Conservation (phyloP, 2,113 vertebrate genomes). For the Symphodus melops region DNA sequence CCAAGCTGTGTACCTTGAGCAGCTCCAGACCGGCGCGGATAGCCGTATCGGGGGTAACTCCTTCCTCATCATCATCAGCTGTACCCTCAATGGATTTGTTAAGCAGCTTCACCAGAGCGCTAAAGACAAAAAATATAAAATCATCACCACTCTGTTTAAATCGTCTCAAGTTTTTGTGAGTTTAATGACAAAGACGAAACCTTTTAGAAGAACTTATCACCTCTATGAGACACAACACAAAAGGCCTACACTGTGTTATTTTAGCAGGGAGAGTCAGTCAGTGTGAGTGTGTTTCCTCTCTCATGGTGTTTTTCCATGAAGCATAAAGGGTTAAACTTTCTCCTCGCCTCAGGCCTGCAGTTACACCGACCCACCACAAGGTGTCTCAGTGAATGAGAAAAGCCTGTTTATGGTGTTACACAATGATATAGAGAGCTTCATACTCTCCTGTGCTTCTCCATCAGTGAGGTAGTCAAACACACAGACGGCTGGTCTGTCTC, state of each 20-base stretch:
- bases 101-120: slow-evolving; percentile 97
- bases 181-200: too few species aligned
- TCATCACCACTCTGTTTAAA: neutral
- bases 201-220: too few species aligned
- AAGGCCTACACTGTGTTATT: too few species aligned
- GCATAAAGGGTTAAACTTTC: slow-evolving; percentile 51
- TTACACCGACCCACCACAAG: slow-evolving; percentile 69
- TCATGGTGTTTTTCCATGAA: slow-evolving; percentile 64
- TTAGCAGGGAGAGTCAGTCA: neutral
- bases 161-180: too few species aligned
- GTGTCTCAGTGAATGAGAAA: slow-evolving; percentile 76
- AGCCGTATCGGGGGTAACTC: slow-evolving; percentile 96
- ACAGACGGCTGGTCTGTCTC: slow-evolving; percentile 7
- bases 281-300: neutral
- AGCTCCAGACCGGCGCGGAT: slow-evolving; percentile 98
- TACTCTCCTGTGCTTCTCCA: neutral
- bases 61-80: slow-evolving; percentile 98
- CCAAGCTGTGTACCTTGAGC: slow-evolving; percentile 86
- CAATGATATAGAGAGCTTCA: slow-evolving; percentile 52
- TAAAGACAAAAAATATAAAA: slow-evolving; percentile 55
- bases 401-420: slow-evolving; percentile 54
- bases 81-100: slow-evolving; percentile 99
- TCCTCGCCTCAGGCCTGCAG: slow-evolving; percentile 36
- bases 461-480: slow-evolving; percentile 13
- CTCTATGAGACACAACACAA: too few species aligned